Evolutionary conservation across 2,888 invertebrate genomes (phyloP), one percentile per base, ranked within the genome.

Genomic region (Kuschelorhynchus macadamiae): DNA sequence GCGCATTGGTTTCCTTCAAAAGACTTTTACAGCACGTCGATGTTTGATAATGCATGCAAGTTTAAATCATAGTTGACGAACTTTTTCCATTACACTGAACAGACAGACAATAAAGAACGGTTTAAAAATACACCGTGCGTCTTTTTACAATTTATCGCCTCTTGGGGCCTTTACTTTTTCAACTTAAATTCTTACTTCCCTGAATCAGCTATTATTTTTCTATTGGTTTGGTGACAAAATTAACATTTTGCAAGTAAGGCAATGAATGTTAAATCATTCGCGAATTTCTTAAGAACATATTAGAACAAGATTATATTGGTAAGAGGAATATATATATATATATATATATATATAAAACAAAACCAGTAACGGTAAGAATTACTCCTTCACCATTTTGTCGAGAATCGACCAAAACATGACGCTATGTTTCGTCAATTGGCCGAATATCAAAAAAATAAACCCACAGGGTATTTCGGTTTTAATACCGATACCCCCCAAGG

Each of bases 71-170:
- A 79, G 79, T 79, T 77, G 77, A 76, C 76, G 75, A 80, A 80
- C 78, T 80, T 80, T 80, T 80, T 80, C 80, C 79, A 80, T 80
- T 80, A 79, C 76, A 76, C 76, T 77, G 75, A 78, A 78, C 78
- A 79, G 66, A 66, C 66, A 60, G 77, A 79, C 79, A 79, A 80
- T 78, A 76, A 74, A 76, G 73, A 68, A 67, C 71, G 72, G 71
- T 72, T 79, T 74, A 76, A 76, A 75, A 74, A 62, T 67, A 67
- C 53, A 67, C 67, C 67, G 60, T 55, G 53, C 41, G 55, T 61
- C 67, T 61, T 67, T 61, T 61, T 41, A 67, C 67, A 61, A 61
- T 67, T 67, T 61, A 67, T 67, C 67, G 67, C 49, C 67, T 55
- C 55, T 39, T 33, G 57, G 33, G 61, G 20, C 61, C 55, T 61